phyloP scores from a whole-genome alignment of 2,113 vertebrate species.

The Neolamprologus longior region DNA sequence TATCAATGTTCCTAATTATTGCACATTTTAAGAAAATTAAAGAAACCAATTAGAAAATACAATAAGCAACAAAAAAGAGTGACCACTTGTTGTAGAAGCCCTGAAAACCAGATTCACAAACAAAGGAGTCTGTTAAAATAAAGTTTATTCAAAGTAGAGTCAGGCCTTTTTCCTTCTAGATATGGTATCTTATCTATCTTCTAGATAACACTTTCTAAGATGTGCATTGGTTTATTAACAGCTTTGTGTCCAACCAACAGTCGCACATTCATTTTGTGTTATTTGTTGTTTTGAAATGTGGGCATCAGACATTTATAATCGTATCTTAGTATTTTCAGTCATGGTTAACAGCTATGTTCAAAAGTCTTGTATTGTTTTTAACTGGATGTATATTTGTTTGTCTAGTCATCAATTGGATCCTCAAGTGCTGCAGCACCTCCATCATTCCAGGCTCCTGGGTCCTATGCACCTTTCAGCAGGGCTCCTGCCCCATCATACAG shows the following conservation, averaged over 20 bases:
- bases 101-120: neutral
- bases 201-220: neutral
- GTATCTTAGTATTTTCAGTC: neutral
- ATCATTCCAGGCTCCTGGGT: constrained; percentile 83
- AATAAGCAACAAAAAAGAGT: neutral
- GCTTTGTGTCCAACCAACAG: neutral
- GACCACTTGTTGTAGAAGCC: neutral
- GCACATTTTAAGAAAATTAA: neutral
- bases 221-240: neutral
- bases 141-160: neutral
- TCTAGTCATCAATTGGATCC: constrained; percentile 88
- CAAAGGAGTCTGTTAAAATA: neutral
- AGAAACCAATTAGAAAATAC: neutral
- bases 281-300: neutral
- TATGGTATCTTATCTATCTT: neutral
- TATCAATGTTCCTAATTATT: neutral
- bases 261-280: neutral
- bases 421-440: constrained; percentile 65
- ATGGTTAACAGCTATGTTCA: neutral
- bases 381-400: neutral
- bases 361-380: neutral
- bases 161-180: neutral
- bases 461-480: constrained; percentile 86
- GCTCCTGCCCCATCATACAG: constrained; percentile 85
- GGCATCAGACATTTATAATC: neutral